phyloP scores from a whole-genome alignment of 1,140 invertebrate genomes.

The Drosophila bocki region DNA sequence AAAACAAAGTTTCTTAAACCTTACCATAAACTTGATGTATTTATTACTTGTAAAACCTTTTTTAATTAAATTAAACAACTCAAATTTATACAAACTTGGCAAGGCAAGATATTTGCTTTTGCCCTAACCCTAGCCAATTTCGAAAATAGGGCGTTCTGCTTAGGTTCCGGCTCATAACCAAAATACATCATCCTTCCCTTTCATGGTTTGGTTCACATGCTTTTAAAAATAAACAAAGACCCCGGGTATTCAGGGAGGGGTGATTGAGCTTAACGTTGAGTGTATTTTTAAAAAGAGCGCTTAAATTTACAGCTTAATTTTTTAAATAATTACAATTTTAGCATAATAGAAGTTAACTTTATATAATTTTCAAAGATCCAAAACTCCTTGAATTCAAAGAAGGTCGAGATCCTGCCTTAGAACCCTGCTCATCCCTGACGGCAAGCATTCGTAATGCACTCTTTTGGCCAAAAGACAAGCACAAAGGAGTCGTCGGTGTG shows the following conservation, averaged over 20 bases:
- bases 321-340: background rate
- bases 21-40: background rate
- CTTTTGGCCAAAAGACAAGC: conserved; percentile 28
- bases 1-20: background rate
- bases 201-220: conserved; percentile 19
- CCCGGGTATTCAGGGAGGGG: background rate
- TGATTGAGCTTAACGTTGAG: background rate
- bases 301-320: background rate
- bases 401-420: background rate
- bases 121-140: conserved; percentile 4
- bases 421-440: background rate
- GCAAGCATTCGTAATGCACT: conserved; percentile 4
- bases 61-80: background rate
- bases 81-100: background rate
- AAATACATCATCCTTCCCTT: conserved; percentile 11
- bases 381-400: background rate
- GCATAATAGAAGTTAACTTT: background rate
- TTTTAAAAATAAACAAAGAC: conserved; percentile 15
- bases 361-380: background rate
- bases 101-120: background rate
- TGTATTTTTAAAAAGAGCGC: background rate
- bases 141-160: conserved; percentile 4
- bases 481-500: conserved; percentile 6
- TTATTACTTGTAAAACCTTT: background rate
- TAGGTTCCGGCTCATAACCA: conserved; percentile 14